A percentile compares a stretch with the other conserved stretches of the same genome.
phyloP scores from a whole-genome alignment of 2,113 vertebrate species.

The Felis chaus region DNA sequence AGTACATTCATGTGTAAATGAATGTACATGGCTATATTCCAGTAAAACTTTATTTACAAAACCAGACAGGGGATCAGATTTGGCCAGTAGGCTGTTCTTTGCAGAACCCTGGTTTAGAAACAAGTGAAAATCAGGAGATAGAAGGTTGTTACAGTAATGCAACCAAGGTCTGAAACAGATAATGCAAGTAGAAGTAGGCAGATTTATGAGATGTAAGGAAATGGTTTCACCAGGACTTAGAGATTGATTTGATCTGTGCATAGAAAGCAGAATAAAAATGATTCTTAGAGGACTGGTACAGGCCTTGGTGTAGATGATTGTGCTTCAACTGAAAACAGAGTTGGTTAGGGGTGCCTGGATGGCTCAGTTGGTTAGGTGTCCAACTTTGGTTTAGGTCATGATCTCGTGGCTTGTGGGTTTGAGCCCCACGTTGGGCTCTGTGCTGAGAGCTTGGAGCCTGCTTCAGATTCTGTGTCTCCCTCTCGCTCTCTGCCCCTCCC shows the following conservation, averaged over 20 bases:
- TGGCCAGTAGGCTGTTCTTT: neutral
- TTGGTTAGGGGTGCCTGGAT: neutral
- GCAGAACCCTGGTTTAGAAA: neutral
- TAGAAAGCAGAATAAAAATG: neutral
- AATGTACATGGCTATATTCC: neutral
- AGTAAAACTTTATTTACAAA: constrained; percentile 14
- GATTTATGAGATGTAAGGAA: neutral
- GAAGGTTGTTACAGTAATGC: neutral
- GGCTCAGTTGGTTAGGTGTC: too few relatives aligned
- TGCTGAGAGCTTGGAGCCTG: too few relatives aligned
- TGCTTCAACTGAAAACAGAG: neutral
- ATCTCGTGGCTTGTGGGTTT: too few relatives aligned
- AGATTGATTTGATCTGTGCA: neutral
- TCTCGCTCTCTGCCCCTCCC: too few relatives aligned
- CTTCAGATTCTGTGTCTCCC: too few relatives aligned
- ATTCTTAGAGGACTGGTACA: neutral
- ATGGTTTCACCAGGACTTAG: neutral
- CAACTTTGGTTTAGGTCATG: too few relatives aligned
- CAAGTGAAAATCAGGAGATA: neutral
- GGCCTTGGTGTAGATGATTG: neutral
- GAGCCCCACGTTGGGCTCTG: too few relatives aligned
- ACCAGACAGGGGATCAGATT: neutral
- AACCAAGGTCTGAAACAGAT: neutral
- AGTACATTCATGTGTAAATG: neutral
- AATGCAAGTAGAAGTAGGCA: neutral